Evolutionary conservation across 2,888 invertebrate genomes (phyloP), one percentile per base, ranked within the genome.

Genomic region (Callinectes sapidus): DNA sequence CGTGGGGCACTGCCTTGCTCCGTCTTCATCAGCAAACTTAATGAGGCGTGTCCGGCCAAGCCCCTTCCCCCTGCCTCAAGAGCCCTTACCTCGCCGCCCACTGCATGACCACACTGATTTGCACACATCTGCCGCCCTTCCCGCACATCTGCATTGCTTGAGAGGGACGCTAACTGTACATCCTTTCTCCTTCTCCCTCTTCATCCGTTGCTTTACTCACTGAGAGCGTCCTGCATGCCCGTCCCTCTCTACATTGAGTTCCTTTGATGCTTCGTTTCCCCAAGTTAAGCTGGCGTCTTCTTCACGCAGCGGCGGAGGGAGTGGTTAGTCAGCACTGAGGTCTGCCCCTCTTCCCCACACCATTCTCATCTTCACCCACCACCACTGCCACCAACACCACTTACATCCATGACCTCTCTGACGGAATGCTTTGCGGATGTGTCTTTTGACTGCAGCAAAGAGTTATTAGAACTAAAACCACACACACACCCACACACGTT

Each of bases 11-110:
- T 71, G 71, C 28, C 71, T 71, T 71, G 71, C 71, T 28, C 28
- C 71, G 71, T 28, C 71, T 71, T 71, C 71, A 28, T 71, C 71
- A 28, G 71, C 5, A 5, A 71, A n/a, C 71, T 71, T 71, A 71
- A 71, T 71, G 71, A 71, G 71, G 71, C n/a, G 71, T 71, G 71
- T 71, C 71, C 71, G 71, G 71, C n/a, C 28, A 71, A 71, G 10
- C 71, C 10, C 71, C 8, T 28, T 10, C 3, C n/a, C 71, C 28
- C 8, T 28, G 6, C 28, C 71, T 28, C 1, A 71, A 13, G 2
- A 28, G n/a, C 71, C 28, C 13, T 71, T 28, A 28, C 28, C 71
- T 71, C n/a, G n/a, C 71, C 71, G n/a, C 13, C 28, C 71, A 18
- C 71, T 61, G 61, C 71, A 71, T 71, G 71, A 71, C 71, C 13